Conservation (phyloP, 2,797 vertebrate genomes). For the Thaleichthys pacificus region DNA sequence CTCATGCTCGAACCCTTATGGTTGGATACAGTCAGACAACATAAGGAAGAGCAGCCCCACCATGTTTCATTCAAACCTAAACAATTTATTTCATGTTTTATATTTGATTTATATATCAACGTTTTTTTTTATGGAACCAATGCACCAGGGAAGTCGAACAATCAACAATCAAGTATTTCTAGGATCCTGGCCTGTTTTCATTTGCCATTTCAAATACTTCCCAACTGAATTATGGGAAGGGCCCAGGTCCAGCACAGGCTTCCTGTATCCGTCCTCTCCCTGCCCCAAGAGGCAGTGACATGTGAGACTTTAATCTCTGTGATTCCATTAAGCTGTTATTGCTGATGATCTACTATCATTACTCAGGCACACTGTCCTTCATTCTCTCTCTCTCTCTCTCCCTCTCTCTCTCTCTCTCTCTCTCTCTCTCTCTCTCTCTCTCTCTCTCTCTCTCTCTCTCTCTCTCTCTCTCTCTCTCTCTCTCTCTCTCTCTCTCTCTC, state of each 20-base stretch:
- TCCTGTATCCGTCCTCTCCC: background rate
- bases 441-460: too few relatives aligned
- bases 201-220: background rate
- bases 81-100: too few relatives aligned
- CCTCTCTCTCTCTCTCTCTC: too few relatives aligned
- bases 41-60: too few relatives aligned
- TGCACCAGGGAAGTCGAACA: too few relatives aligned
- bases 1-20: too few relatives aligned
- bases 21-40: background rate
- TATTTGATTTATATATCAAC: background rate
- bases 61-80: too few relatives aligned
- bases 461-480: too few relatives aligned
- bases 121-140: background rate
- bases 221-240: conserved; percentile 3
- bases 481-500: too few relatives aligned
- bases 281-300: conserved; percentile 5
- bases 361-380: conserved; percentile 14
- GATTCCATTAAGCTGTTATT: conserved; percentile 24
- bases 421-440: too few relatives aligned
- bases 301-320: conserved; percentile 17
- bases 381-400: background rate
- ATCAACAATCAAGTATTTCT: background rate
- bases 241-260: background rate
- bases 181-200: background rate
- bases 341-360: conserved; percentile 21